Evolutionary conservation across 2,113 vertebrate species (phyloP).

Genomic region (Brevimyrus niger): DNA sequence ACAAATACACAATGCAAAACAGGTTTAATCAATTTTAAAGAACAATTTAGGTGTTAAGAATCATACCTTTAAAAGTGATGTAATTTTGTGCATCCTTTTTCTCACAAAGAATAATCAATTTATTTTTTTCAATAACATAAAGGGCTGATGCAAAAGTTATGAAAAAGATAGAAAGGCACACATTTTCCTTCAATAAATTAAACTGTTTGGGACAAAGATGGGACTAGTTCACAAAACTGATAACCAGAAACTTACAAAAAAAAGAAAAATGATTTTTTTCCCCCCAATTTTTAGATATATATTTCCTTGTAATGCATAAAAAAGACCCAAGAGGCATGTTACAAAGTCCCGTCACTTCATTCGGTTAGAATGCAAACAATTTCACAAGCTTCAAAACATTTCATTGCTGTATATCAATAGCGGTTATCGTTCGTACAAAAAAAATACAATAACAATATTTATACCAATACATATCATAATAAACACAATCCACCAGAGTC

Average conservation of each 20-base stretch:
- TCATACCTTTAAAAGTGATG: neutral
- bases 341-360: slow-evolving; percentile 55
- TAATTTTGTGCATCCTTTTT: neutral
- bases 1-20: neutral
- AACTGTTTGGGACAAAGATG: neutral
- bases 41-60: neutral
- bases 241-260: slow-evolving; percentile 3
- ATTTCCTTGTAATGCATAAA: neutral
- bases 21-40: neutral
- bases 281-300: neutral
- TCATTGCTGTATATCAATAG: slow-evolving; percentile 38
- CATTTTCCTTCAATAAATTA: slow-evolving; percentile 2
- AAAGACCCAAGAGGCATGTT: slow-evolving; percentile 34
- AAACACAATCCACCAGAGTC: slow-evolving; percentile 61
- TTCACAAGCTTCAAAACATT: slow-evolving; percentile 5
- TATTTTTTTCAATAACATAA: slow-evolving; percentile 8
- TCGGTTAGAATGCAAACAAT: slow-evolving; percentile 60
- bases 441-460: slow-evolving; percentile 40
- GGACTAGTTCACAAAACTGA: slow-evolving; percentile 8
- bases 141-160: slow-evolving; percentile 4
- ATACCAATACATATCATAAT: slow-evolving; percentile 18
- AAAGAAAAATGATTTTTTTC: neutral
- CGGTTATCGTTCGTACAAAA: slow-evolving; percentile 67
- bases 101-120: slow-evolving; percentile 1
- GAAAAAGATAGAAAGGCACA: slow-evolving; percentile 13